These are phyloP conservation scores for Siniperca chuatsi DNA, from an alignment of 2,113 vertebrate genomes.

Conservation along the genomic window DNA sequence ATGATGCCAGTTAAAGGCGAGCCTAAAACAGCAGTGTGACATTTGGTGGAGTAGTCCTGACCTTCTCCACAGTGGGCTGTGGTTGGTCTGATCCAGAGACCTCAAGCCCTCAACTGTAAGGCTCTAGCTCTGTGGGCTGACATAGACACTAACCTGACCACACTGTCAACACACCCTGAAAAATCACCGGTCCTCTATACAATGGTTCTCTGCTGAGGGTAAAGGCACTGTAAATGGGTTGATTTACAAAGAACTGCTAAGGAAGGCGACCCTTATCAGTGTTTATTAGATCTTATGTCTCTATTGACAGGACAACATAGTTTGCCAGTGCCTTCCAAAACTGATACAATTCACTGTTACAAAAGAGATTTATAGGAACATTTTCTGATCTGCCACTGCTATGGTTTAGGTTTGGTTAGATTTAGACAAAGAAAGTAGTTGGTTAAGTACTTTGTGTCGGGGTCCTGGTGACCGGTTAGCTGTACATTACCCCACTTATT, in stretches of 20 bases:
- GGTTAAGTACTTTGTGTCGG: no score
- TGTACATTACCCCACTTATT: no score
- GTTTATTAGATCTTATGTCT: neutral
- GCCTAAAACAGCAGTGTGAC: constrained; percentile 67
- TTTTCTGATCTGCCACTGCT: neutral
- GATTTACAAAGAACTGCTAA: neutral
- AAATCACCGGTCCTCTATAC: constrained; percentile 19
- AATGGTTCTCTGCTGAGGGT: constrained; percentile 36
- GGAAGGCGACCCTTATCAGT: no score
- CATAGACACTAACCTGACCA: constrained; percentile 61
- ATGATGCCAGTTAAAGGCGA: constrained; percentile 30
- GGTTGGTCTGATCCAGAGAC: constrained; percentile 61
- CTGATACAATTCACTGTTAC: neutral
- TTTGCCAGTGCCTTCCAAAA: neutral
- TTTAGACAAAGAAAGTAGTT: neutral
- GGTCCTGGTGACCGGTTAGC: no score
- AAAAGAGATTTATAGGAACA: neutral
- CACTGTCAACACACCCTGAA: constrained; percentile 65
- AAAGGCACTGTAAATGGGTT: neutral
- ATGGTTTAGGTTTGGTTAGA: neutral
- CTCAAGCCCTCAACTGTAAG: constrained; percentile 54
- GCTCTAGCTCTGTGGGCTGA: constrained; percentile 61
- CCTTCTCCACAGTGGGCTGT: constrained; percentile 63
- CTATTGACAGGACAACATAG: neutral
- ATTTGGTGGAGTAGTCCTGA: constrained; percentile 65